Evolutionary conservation across 2,797 vertebrate species (phyloP), one percentile per base, ranked within the genome.

Genomic region (Champsocephalus esox): DNA sequence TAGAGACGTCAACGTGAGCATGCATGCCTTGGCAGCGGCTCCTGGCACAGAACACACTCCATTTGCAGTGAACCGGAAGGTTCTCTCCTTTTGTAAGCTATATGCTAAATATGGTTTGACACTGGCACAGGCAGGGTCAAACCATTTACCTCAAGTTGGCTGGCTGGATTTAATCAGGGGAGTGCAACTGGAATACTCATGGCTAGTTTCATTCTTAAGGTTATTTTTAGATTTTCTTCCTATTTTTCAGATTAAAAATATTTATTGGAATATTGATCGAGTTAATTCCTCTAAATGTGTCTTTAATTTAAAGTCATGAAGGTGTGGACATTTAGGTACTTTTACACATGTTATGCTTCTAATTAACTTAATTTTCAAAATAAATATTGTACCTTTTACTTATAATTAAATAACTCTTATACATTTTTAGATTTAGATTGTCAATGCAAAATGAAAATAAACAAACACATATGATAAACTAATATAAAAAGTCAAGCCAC

Each of bases 1-100:
- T 78, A 79, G 71, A 72, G 66, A 65, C 62, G 81, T 86, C 71
- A 55, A 73, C 59, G 72, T 82, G 76, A 61, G 85, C 82, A 77
- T 70, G 77, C 64, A 64, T 70, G 64, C 21, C 68, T 80, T 84
- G 85, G 84, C 85, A 67, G 61, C 24, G 4, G 12, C 49, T 70
- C 38, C 24, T 79, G 85, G 84, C 84, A 72, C 49, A 5, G 66
- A 43, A 1, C 11, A 32, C 46, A 21, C 44, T 12, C 50, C 54
- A 56, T 86, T 77, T 75, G 75, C 75, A 52, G 44, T 10, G 56
- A 66, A 58, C 64, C 45, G 43, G 66, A 70, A 59, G 72, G 56
- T 77, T 64, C 78, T 67, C 51, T 45, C 34, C 56, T 79, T 82
- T 77, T 60, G 46, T 45, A 16, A 86, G 62, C 59, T 79, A 73